Evolutionary conservation across 2,113 vertebrate genomes (phyloP).

Genomic region (Chionomys nivalis): DNA sequence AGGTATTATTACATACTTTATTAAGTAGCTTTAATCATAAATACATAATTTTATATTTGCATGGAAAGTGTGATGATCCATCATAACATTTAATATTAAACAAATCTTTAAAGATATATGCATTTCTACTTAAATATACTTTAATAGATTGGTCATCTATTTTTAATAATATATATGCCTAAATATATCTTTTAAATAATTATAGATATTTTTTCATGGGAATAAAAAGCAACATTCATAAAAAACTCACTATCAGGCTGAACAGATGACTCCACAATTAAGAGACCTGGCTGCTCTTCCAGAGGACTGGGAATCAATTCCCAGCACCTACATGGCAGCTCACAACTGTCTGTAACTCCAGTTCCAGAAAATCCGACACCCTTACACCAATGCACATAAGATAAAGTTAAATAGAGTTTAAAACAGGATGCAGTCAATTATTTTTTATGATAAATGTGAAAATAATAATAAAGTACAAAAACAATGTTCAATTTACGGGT

Average conservation of each 20-base stretch:
- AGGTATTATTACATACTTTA: constrained; percentile 2
- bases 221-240: not conserved
- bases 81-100: constrained; percentile 1
- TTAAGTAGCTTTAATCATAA: not conserved
- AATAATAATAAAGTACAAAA: not conserved
- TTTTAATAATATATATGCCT: constrained; percentile 1
- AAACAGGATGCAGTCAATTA: not conserved
- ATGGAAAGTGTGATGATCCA: not conserved
- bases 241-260: not conserved
- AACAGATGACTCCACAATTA: too few species aligned
- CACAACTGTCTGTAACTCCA: too few species aligned
- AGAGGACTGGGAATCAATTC: too few species aligned
- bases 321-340: too few species aligned
- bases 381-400: too few species aligned
- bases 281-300: too few species aligned
- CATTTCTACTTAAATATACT: not conserved
- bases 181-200: constrained; percentile 12
- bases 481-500: not conserved
- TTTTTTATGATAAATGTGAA: constrained; percentile 8
- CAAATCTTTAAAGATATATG: not conserved
- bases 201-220: not conserved
- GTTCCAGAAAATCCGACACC: too few species aligned
- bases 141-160: not conserved
- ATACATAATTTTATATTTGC: not conserved
- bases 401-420: not conserved